phyloP scores from a whole-genome alignment of 1,140 invertebrate genomes.

The Diuraphis noxia region DNA sequence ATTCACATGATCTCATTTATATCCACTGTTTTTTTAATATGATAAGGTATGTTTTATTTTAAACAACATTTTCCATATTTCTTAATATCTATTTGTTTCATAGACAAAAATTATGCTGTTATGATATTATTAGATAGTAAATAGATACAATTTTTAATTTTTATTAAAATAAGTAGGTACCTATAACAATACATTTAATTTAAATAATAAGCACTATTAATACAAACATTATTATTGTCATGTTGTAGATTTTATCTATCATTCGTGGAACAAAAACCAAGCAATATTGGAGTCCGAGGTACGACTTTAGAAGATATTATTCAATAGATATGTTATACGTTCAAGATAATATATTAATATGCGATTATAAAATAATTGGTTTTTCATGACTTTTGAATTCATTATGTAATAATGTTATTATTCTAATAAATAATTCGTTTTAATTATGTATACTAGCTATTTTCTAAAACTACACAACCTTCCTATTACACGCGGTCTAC shows the following conservation, averaged over 20 bases:
- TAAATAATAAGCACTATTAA: not conserved
- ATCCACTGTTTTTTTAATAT: not conserved
- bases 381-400: not conserved
- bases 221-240: not conserved
- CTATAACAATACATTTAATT: not conserved
- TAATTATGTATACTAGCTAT: not conserved
- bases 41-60: not conserved
- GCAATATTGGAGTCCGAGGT: not conserved
- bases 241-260: slow-evolving; percentile 31
- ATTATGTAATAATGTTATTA: not conserved
- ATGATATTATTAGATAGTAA: not conserved
- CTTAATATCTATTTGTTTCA: not conserved
- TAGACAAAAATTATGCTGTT: not conserved
- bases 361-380: not conserved
- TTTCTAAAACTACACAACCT: not conserved
- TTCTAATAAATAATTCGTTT: not conserved
- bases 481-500: no score
- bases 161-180: not conserved
- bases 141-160: not conserved
- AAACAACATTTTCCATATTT: not conserved
- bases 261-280: slow-evolving; percentile 38
- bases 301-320: slow-evolving; percentile 33
- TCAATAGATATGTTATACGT: not conserved
- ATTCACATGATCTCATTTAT: not conserved
- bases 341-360: no score